A percentile compares a stretch with the other conserved stretches of the same genome.
Conservation (phyloP, 2,888 invertebrate genomes). For the Autographa pulchrina region DNA sequence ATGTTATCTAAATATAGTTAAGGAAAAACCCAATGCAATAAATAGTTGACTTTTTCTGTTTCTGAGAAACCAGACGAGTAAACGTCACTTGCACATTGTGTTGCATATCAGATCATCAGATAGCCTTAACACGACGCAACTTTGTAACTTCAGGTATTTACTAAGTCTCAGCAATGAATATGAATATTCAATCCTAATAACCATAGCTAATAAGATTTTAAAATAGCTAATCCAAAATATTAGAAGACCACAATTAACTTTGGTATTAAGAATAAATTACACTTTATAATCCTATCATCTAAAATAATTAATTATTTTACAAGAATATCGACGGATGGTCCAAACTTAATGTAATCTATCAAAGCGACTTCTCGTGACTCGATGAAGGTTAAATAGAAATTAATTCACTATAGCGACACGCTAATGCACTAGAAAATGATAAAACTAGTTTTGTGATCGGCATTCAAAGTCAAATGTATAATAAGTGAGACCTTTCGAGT, state of each 20-base stretch:
- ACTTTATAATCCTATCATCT: slow-evolving; percentile 10
- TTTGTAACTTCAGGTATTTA: neutral
- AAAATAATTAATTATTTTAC: slow-evolving; percentile 18
- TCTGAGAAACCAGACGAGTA: slow-evolving; percentile 25
- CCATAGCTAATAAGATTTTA: slow-evolving; percentile 2
- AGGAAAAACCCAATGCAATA: slow-evolving; percentile 2
- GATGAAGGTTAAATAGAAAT: slow-evolving; percentile 72
- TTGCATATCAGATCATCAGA: slow-evolving; percentile 39
- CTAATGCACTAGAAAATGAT: slow-evolving; percentile 67
- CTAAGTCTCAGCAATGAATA: neutral
- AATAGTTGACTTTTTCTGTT: slow-evolving; percentile 16
- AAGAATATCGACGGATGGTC: slow-evolving; percentile 28
- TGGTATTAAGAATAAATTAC: slow-evolving; percentile 19
- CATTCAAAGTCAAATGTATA: slow-evolving; percentile 74
- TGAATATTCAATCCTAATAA: slow-evolving; percentile 8
- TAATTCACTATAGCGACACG: slow-evolving; percentile 67
- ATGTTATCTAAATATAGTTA: slow-evolving; percentile 20
- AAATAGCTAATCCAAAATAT: slow-evolving; percentile 14
- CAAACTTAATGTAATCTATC: slow-evolving; percentile 40
- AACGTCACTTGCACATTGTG: slow-evolving; percentile 4
- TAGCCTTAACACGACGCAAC: slow-evolving; percentile 8
- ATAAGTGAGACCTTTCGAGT: slow-evolving; percentile 67
- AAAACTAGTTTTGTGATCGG: slow-evolving; percentile 62
- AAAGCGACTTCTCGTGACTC: slow-evolving; percentile 70
- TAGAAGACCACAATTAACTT: slow-evolving; percentile 21